These are phyloP conservation scores for Papilio polytes DNA, from an alignment of 1,140 invertebrate genomes.

Conservation along the genomic window DNA sequence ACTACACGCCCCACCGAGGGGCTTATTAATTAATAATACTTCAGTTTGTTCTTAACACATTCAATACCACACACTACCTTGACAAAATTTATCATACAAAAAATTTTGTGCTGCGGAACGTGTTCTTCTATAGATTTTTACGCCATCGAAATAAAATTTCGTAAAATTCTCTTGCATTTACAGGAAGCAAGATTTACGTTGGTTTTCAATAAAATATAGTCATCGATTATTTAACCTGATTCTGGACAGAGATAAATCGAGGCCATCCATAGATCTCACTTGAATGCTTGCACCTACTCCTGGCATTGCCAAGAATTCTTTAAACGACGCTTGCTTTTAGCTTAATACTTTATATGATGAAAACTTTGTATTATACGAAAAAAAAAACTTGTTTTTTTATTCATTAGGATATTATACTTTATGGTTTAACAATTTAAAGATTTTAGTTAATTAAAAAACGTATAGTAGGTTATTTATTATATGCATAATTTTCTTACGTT, in stretches of 20 bases:
- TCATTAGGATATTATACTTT: too few relatives aligned
- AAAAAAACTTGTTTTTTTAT: too few relatives aligned
- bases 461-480: too few relatives aligned
- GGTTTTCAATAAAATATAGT: constrained; percentile 17
- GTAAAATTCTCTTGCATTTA: not conserved
- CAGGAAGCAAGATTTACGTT: constrained; percentile 21
- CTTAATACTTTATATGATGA: not conserved
- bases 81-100: too few relatives aligned
- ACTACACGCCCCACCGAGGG: too few relatives aligned
- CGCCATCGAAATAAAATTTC: not conserved
- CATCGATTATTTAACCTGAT: constrained; percentile 25
- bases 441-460: too few relatives aligned
- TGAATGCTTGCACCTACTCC: constrained; percentile 2
- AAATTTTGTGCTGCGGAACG: too few relatives aligned
- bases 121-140: not conserved
- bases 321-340: not conserved
- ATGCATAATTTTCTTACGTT: too few relatives aligned
- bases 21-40: too few relatives aligned
- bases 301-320: constrained; percentile 14
- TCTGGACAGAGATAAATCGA: constrained; percentile 34
- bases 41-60: too few relatives aligned
- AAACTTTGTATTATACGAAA: not conserved
- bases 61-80: too few relatives aligned
- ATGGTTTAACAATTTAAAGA: too few relatives aligned
- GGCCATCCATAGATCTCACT: constrained; percentile 33